Evolutionary conservation across 1,140 invertebrate species (phyloP).

Genomic region (Melipona quadrifasciata): DNA sequence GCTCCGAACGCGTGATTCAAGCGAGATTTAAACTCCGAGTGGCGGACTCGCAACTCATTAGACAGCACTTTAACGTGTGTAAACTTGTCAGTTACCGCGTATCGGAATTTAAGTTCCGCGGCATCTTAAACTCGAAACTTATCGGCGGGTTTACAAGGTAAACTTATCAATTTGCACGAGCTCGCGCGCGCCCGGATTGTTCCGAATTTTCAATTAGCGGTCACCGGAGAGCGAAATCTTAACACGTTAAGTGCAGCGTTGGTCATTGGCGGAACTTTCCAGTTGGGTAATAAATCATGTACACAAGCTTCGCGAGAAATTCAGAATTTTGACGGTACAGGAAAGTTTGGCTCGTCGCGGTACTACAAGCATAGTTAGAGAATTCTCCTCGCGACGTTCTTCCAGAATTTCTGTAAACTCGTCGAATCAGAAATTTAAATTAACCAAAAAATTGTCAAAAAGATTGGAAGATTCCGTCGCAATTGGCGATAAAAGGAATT

Average conservation of each 20-base stretch:
- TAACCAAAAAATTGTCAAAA: too few relatives aligned
- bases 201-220: not conserved
- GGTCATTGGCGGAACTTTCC: not conserved
- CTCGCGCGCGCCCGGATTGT: not conserved
- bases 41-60: not conserved
- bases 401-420: too few relatives aligned
- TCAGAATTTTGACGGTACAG: not conserved
- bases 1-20: not conserved
- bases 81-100: not conserved
- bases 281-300: not conserved
- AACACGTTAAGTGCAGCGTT: not conserved
- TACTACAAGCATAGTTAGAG: too few relatives aligned
- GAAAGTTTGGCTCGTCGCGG: not conserved
- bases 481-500: too few relatives aligned
- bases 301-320: not conserved
- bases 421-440: too few relatives aligned
- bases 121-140: conserved; percentile 8
- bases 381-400: too few relatives aligned
- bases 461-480: too few relatives aligned
- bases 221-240: not conserved
- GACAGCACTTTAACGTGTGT: not conserved
- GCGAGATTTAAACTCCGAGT: not conserved
- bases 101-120: not conserved
- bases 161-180: conserved; percentile 16
- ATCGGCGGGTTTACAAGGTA: too few relatives aligned